Conservation (phyloP, 2,888 invertebrate species). For the Leptogaster cylindrica region DNA sequence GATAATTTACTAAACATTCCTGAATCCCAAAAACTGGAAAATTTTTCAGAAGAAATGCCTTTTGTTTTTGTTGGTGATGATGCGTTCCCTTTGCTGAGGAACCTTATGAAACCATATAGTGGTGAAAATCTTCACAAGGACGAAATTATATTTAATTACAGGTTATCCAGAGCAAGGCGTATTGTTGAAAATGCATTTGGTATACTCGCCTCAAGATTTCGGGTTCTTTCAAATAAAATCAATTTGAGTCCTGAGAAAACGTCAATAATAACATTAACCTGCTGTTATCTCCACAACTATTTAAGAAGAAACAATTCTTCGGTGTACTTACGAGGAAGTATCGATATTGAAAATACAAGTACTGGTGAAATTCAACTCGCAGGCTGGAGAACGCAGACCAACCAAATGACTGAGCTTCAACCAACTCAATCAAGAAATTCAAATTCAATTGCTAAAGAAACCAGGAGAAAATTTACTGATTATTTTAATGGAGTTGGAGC, state of each 20-base stretch:
- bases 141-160: neutral
- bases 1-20: conserved; percentile 3
- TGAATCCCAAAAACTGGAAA: neutral
- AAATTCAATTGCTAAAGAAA: neutral
- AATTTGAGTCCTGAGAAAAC: neutral
- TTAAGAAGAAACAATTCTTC: too few relatives aligned
- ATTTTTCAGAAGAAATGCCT: too few relatives aligned
- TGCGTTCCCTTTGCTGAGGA: neutral
- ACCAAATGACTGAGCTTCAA: neutral
- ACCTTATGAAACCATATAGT: conserved; percentile 15
- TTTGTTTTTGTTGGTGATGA: too few relatives aligned
- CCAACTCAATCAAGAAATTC: neutral
- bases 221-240: too few relatives aligned
- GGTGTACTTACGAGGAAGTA: conserved; percentile 9
- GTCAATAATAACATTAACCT: too few relatives aligned
- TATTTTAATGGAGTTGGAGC: too few relatives aligned
- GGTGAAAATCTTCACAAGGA: too few relatives aligned
- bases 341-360: conserved; percentile 2
- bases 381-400: neutral
- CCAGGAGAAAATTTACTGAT: neutral
- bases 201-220: too few relatives aligned
- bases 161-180: too few relatives aligned
- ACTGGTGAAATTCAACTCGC: conserved; percentile 19
- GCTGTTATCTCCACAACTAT: too few relatives aligned
- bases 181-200: too few relatives aligned